phyloP scores from a whole-genome alignment of 2,797 vertebrate species.

The Orestias chungarensis region DNA sequence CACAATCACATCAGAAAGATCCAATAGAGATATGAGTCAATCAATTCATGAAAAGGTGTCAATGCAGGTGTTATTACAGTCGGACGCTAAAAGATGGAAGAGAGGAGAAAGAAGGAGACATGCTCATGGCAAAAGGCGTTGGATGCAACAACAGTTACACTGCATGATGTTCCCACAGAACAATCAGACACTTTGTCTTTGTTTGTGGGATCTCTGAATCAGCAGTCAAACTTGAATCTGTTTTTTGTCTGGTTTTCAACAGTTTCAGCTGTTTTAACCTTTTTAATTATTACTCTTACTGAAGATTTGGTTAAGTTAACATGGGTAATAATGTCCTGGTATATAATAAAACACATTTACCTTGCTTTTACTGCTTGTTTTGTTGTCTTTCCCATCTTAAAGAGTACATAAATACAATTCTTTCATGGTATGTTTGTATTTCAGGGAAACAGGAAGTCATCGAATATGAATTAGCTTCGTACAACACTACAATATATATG shows the following conservation, averaged over 20 bases:
- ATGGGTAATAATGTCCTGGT: too few relatives aligned
- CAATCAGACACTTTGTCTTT: neutral
- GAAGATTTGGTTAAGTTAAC: too few relatives aligned
- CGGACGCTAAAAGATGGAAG: neutral
- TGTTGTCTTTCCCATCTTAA: too few relatives aligned
- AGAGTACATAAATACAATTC: neutral
- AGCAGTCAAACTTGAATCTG: too few relatives aligned
- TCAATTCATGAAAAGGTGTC: neutral
- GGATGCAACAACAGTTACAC: neutral
- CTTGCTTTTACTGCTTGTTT: too few relatives aligned
- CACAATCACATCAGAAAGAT: neutral
- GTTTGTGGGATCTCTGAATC: neutral
- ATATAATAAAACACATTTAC: too few relatives aligned
- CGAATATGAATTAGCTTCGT: neutral
- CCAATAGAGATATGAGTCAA: neutral
- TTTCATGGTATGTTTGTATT: neutral
- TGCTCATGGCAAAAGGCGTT: neutral
- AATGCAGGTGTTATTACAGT: neutral
- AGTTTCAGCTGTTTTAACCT: too few relatives aligned
- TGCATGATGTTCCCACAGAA: neutral
- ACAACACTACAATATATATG: neutral
- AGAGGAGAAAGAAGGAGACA: neutral
- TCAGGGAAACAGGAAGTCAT: neutral
- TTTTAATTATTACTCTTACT: too few relatives aligned
- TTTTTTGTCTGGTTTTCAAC: too few relatives aligned